Evolutionary conservation across 2,888 invertebrate species (phyloP), one percentile per base, ranked within the genome.

Genomic region (Beris chalybata): DNA sequence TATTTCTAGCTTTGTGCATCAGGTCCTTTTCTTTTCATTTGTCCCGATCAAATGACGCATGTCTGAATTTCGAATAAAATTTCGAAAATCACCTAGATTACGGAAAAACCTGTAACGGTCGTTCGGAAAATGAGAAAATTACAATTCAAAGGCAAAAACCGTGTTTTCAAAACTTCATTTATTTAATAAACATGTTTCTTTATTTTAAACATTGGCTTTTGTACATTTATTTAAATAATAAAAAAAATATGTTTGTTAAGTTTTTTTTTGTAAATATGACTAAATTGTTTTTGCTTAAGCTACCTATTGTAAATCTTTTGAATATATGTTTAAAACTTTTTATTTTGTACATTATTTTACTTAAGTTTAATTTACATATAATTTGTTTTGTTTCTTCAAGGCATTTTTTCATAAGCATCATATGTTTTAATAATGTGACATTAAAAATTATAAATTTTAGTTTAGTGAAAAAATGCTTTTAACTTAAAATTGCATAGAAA

Each of bases 11-110:
- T 57, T 65, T 61, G 50, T 56, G 45, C 32, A 38, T 47, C 50
- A 54, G 53, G 22, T 59, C 38, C 64, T 56, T 54, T 61, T 56
- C 57, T 38, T 15, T 32, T 50, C 38, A 31, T 63, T 64, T 54
- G 65, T 68, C 38, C 66, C 29, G 55, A 66, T 64, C 59, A 57
- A 68, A 66, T 70, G 68, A 70, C 67, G 68, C 68, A 59, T 67
- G 57, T 48, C 29, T 55, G 50, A 30, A 15, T 13, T 43, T 29
- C 47, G 31, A 44, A 43, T 48, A 22, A 53, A 50, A 7, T 22
- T 22, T 22, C 22, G 22, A 22, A 22, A 22, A 22, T 22, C 22
- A 22, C 22, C 22, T 22, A 22, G 22, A 22, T 22, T 22, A 22
- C 22, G 22, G 22, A 22, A 22, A 22, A 22, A 22, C 22, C 3